Conservation (phyloP, 2,797 vertebrate genomes). For the Sorex maritimensis region DNA sequence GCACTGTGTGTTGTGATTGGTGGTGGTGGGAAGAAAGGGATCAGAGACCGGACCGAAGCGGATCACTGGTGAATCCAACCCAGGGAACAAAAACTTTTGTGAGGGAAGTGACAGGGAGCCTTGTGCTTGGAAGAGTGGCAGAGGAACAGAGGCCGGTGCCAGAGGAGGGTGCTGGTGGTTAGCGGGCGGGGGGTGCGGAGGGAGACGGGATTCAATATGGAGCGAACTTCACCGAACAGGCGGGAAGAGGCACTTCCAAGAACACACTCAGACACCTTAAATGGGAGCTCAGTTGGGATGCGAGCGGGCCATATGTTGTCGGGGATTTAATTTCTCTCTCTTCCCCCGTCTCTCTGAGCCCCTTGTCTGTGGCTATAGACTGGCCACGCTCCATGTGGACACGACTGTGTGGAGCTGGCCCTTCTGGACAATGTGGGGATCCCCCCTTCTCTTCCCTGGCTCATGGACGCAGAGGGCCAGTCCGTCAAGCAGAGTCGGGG, state of each 20-base stretch:
- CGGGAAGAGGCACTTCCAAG: constrained; percentile 80
- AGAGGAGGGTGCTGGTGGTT: constrained; percentile 67
- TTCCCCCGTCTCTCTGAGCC: constrained; percentile 65
- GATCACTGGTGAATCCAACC: constrained; percentile 60
- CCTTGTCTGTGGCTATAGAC: constrained; percentile 12
- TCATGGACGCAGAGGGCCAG: not conserved
- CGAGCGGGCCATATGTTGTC: constrained; percentile 81
- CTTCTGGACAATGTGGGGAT: not conserved
- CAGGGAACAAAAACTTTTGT: constrained; percentile 69
- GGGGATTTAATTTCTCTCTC: constrained; percentile 76
- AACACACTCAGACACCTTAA: constrained; percentile 83
- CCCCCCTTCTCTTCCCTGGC: not conserved
- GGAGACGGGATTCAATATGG: constrained; percentile 68
- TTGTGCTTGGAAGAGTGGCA: constrained; percentile 28
- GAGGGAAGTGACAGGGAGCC: constrained; percentile 63
- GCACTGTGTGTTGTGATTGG: constrained; percentile 58
- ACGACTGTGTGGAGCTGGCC: not conserved
- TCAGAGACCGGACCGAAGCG: constrained; percentile 35
- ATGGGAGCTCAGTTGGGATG: constrained; percentile 77
- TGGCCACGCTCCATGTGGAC: not conserved
- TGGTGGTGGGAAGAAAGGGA: constrained; percentile 33
- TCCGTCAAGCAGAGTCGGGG: not conserved
- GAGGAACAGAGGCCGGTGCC: constrained; percentile 7
- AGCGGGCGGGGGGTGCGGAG: constrained; percentile 56
- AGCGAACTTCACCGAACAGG: constrained; percentile 70